These are phyloP conservation scores for Nephrotoma guestfalica DNA, from an alignment of 2,888 invertebrate genomes.

Conservation along the genomic window DNA sequence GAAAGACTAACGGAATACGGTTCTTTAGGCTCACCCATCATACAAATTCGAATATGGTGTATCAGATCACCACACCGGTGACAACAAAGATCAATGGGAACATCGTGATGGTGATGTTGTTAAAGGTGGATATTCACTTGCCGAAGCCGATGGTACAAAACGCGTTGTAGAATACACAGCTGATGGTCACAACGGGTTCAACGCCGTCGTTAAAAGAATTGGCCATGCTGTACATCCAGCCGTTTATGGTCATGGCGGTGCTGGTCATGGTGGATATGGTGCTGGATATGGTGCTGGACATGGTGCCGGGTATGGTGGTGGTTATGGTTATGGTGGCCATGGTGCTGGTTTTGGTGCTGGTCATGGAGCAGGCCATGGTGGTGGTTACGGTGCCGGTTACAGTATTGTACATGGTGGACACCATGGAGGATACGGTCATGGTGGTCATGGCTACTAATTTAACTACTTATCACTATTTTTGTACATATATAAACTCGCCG, in stretches of 20 bases:
- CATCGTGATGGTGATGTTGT: constrained; percentile 37
- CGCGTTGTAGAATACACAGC: constrained; percentile 35
- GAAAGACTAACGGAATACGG: not conserved
- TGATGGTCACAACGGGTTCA: constrained; percentile 35
- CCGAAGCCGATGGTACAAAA: constrained; percentile 36
- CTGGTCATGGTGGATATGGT: constrained; percentile 6
- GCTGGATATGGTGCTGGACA: constrained; percentile 6
- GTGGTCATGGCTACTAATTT: not conserved
- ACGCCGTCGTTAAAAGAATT: constrained; percentile 35
- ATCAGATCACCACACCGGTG: constrained; percentile 35
- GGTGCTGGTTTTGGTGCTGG: not conserved
- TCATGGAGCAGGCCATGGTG: not conserved
- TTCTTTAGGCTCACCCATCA: constrained; percentile 27
- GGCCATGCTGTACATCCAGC: constrained; percentile 23
- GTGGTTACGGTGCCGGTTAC: not conserved
- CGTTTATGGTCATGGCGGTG: constrained; percentile 9
- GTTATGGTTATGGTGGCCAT: not conserved
- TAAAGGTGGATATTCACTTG: constrained; percentile 34
- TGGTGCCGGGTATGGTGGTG: not conserved
- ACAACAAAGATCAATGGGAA: constrained; percentile 36
- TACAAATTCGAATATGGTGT: constrained; percentile 35
- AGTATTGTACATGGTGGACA: not conserved
- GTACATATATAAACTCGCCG: not conserved
- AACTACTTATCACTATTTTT: not conserved
- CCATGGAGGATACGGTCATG: not conserved